A percentile compares a stretch with the other conserved stretches of the same genome.
These are phyloP conservation scores for Cantharis rufa DNA, from an alignment of 2,888 invertebrate genomes.

Conservation along the genomic window DNA sequence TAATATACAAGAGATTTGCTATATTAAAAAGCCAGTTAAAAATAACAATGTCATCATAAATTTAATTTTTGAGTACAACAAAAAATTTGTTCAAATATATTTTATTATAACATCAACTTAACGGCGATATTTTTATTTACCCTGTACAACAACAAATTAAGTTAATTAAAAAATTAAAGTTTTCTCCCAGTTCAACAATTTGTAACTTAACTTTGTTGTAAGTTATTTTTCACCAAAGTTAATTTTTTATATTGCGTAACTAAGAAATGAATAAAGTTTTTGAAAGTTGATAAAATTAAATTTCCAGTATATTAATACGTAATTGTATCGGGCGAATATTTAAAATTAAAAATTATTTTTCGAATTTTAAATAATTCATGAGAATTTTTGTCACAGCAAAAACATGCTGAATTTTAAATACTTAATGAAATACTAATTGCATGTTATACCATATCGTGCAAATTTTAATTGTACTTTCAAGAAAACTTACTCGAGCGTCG, in stretches of 20 bases:
- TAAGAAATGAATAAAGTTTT: not conserved
- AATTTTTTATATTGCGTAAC: not conserved
- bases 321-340: not conserved
- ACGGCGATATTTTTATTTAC: not conserved
- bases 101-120: no score
- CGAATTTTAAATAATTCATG: not conserved
- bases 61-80: not conserved
- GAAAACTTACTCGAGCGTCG: not conserved
- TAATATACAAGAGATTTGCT: not conserved
- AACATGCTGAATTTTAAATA: not conserved
- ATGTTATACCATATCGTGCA: not conserved
- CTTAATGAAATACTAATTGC: not conserved
- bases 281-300: not conserved
- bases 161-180: not conserved
- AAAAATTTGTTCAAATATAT: not conserved
- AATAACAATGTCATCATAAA: not conserved
- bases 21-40: not conserved
- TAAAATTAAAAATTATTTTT: not conserved
- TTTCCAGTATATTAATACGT: not conserved
- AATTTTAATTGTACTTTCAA: not conserved
- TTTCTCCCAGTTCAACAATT: not conserved
- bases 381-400: not conserved
- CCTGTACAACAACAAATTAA: not conserved
- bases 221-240: not conserved
- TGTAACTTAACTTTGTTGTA: not conserved